Conservation (phyloP, 2,888 invertebrate species). For the Papilio gigon region DNA sequence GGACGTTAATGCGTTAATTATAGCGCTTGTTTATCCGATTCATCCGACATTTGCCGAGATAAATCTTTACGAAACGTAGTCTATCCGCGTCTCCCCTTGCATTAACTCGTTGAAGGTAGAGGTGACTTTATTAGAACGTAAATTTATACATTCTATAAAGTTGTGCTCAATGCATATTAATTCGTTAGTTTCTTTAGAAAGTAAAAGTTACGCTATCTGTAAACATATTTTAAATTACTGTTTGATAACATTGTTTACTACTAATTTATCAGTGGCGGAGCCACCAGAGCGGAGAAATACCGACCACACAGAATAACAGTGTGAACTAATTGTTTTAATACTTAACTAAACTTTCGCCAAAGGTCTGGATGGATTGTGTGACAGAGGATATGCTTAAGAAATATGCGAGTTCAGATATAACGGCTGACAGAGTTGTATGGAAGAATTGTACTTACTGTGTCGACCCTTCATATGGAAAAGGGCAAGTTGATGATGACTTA, state of each 20-base stretch:
- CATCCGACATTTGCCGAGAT: constrained; percentile 64
- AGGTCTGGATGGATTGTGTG: too few relatives aligned
- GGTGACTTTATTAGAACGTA: constrained; percentile 47
- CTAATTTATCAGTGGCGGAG: constrained; percentile 8
- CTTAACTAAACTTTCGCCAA: not conserved
- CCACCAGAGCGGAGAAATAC: not conserved
- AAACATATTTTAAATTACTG: not conserved
- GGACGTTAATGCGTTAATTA: constrained; percentile 62
- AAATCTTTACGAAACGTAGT: constrained; percentile 59
- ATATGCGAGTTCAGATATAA: too few relatives aligned
- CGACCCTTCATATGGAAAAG: too few relatives aligned
- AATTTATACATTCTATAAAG: constrained; percentile 42
- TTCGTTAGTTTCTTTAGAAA: constrained; percentile 16
- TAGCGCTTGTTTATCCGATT: constrained; percentile 66
- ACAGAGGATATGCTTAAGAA: too few relatives aligned
- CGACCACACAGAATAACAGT: constrained; percentile 8
- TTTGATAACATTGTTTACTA: constrained; percentile 19
- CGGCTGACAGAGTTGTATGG: too few relatives aligned
- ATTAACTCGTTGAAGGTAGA: constrained; percentile 44
- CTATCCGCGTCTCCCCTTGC: constrained; percentile 50
- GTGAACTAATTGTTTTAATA: not conserved
- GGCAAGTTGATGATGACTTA: too few relatives aligned
- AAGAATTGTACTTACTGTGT: too few relatives aligned
- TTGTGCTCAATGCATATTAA: constrained; percentile 6
- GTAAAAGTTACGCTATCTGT: constrained; percentile 7